Percentiles rank a stretch among this genome's conserved stretches.
phyloP scores from a whole-genome alignment of 2,797 vertebrate genomes.

The Chrysocyon brachyurus region DNA sequence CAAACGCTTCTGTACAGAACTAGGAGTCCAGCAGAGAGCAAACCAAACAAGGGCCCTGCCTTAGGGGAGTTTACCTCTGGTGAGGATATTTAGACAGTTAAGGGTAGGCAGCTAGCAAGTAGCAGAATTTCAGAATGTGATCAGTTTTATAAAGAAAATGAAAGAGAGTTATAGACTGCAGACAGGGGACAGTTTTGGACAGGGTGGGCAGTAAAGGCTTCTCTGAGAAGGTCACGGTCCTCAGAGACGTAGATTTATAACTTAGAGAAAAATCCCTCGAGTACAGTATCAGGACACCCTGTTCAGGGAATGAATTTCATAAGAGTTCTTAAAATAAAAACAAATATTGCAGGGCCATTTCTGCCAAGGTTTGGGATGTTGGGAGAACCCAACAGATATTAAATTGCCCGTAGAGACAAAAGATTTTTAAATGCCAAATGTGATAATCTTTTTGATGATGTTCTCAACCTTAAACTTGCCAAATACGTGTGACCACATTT shows the following conservation, averaged over 20 bases:
- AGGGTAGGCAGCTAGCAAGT: neutral
- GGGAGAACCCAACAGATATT: neutral
- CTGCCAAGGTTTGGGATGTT: neutral
- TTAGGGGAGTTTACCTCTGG: neutral
- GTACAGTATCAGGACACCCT: neutral
- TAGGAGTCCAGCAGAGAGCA: neutral
- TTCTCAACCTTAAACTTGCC: constrained; percentile 47
- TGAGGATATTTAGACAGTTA: neutral
- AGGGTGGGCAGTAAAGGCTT: neutral
- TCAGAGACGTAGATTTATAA: neutral
- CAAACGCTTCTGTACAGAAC: neutral
- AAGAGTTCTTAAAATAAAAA: constrained; percentile 56
- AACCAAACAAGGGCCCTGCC: neutral
- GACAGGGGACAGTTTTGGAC: neutral
- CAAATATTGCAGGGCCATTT: neutral
- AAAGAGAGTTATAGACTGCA: neutral
- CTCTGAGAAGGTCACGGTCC: neutral
- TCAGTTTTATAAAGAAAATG: neutral
- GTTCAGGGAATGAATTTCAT: constrained; percentile 26
- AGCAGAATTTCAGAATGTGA: constrained; percentile 5
- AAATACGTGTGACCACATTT: constrained; percentile 16
- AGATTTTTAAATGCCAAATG: constrained; percentile 22
- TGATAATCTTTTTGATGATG: constrained; percentile 25
- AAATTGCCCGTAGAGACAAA: neutral
- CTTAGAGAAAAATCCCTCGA: neutral